phyloP scores from a whole-genome alignment of 2,797 vertebrate species.

The Lacerta agilis region DNA sequence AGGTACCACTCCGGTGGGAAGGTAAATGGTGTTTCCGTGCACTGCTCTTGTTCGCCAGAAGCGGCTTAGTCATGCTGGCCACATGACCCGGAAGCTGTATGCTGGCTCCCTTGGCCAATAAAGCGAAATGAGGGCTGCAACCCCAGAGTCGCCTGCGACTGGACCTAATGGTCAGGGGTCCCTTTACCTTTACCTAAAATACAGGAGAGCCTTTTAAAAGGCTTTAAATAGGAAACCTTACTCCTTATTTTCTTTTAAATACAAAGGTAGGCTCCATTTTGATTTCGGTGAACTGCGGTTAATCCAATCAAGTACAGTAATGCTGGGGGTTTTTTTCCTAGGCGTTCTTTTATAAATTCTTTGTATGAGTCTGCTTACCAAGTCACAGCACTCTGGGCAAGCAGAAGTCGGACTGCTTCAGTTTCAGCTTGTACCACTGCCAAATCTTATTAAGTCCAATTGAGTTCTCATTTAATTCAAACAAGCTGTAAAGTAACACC shows the following conservation, averaged over 20 bases:
- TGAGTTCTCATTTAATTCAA: neutral
- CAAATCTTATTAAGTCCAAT: neutral
- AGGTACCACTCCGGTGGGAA: too few relatives aligned
- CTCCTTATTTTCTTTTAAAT: neutral
- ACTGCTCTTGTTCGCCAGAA: too few relatives aligned
- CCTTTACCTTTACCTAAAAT: neutral
- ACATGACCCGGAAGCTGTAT: too few relatives aligned
- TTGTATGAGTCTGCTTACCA: neutral
- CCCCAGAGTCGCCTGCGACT: too few relatives aligned
- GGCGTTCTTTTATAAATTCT: neutral
- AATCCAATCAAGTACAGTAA: neutral
- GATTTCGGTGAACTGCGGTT: neutral
- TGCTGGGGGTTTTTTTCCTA: too few relatives aligned
- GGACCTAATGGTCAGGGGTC: too few relatives aligned
- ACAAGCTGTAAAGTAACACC: neutral
- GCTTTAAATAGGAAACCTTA: neutral
- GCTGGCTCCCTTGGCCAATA: too few relatives aligned
- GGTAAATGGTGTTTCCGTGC: too few relatives aligned
- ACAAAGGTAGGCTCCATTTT: neutral
- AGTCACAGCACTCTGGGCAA: neutral
- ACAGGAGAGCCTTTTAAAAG: neutral
- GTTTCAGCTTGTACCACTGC: conserved; percentile 1
- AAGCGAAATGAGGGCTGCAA: too few relatives aligned
- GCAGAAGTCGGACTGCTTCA: neutral
- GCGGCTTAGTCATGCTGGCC: too few relatives aligned